Conservation (phyloP, 1,140 invertebrate species). For the Hypothenemus hampei region DNA sequence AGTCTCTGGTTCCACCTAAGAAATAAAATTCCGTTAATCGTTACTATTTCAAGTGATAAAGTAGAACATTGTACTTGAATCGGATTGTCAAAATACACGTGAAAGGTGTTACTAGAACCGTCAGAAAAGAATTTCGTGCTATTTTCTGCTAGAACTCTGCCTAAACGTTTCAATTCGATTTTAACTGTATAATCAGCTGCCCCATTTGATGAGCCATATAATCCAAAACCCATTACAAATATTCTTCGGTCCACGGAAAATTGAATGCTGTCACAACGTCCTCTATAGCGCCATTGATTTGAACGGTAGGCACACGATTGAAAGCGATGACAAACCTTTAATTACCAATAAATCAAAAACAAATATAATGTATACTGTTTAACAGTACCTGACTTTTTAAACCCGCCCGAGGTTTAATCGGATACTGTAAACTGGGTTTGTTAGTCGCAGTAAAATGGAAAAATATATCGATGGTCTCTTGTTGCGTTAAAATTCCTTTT, state of each 20-base stretch:
- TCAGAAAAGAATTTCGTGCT: constrained; percentile 91
- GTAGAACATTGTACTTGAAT: constrained; percentile 58
- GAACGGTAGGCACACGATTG: constrained; percentile 93
- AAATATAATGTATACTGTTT: neutral
- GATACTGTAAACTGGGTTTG: constrained; percentile 78
- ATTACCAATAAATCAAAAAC: constrained; percentile 2
- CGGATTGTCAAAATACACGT: constrained; percentile 88
- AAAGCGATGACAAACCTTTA: constrained; percentile 86
- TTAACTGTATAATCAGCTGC: constrained; percentile 87
- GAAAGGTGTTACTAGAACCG: constrained; percentile 89
- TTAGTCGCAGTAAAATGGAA: constrained; percentile 78
- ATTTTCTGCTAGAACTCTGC: constrained; percentile 80
- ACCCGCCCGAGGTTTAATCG: constrained; percentile 74
- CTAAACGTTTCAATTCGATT: constrained; percentile 82
- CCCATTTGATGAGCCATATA: constrained; percentile 88
- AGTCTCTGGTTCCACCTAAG: constrained; percentile 81
- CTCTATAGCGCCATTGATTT: constrained; percentile 92
- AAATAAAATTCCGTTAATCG: neutral
- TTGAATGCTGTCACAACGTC: constrained; percentile 87
- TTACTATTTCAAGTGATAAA: neutral
- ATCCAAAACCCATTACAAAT: constrained; percentile 87
- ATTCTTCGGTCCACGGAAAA: constrained; percentile 89
- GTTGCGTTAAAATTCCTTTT: constrained; percentile 77
- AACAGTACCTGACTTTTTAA: constrained; percentile 75
- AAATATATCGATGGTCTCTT: constrained; percentile 91